Conservation (phyloP, 2,888 invertebrate genomes). For the Lepidocyrtoides sp. region DNA sequence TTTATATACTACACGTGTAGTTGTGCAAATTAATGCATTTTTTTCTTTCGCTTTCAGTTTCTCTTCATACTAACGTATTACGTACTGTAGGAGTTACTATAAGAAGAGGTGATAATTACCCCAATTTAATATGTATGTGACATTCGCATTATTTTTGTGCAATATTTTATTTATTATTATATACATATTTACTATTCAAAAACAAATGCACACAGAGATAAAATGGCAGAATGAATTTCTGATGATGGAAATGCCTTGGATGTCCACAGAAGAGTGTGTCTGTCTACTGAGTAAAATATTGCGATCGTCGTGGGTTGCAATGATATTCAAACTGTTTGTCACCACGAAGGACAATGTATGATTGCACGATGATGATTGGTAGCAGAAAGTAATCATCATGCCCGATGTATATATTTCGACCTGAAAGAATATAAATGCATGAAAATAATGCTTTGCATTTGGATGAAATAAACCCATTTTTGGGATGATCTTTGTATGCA, state of each 20-base stretch:
- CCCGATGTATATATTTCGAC: neutral
- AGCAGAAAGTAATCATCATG: conserved; percentile 19
- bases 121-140: conserved; percentile 13
- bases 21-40: conserved; percentile 14
- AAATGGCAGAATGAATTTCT: neutral
- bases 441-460: conserved; percentile 8
- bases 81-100: neutral
- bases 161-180: neutral
- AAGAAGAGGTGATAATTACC: conserved; percentile 69
- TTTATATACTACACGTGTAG: neutral
- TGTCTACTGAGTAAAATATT: conserved; percentile 11
- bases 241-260: conserved; percentile 53
- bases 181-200: neutral
- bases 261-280: conserved; percentile 48
- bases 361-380: conserved; percentile 51
- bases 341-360: conserved; percentile 44
- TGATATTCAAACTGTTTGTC: conserved; percentile 39
- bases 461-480: conserved; percentile 33
- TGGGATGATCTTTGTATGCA: conserved; percentile 11
- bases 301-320: neutral
- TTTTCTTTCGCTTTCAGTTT: neutral
- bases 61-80: no score
- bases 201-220: neutral
- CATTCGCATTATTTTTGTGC: neutral
- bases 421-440: neutral